Percentiles rank a stretch among this genome's conserved stretches.
phyloP scores from a whole-genome alignment of 2,113 vertebrate species.

The Corythaeola cristata region DNA sequence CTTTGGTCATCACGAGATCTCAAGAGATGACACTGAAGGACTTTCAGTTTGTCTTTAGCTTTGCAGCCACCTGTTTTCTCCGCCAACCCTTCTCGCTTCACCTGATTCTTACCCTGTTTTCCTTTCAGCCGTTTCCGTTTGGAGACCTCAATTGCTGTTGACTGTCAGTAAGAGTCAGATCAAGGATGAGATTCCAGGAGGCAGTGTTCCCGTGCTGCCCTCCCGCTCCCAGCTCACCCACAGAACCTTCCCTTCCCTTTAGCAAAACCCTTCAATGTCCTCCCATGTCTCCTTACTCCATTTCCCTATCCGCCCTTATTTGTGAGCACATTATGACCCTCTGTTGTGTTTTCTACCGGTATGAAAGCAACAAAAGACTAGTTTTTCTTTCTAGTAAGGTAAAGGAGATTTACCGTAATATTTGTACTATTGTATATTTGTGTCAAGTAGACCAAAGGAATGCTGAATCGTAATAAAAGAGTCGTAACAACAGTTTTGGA shows the following conservation, averaged over 20 bases:
- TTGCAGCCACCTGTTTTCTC: not conserved
- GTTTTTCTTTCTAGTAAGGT: not conserved
- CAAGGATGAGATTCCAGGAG: not conserved
- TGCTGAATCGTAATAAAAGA: not conserved
- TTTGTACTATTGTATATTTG: not conserved
- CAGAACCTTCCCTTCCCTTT: not conserved
- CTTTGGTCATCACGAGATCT: not conserved
- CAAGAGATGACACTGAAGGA: not conserved
- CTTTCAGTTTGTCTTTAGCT: not conserved
- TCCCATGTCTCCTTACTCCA: not conserved
- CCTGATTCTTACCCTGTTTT: not conserved
- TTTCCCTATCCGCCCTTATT: not conserved
- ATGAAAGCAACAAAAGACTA: not conserved
- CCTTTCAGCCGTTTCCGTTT: not conserved
- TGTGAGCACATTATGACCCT: not conserved
- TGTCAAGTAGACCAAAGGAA: not conserved
- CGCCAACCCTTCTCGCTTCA: not conserved
- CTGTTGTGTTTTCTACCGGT: not conserved
- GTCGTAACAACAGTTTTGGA: not conserved
- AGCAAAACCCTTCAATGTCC: not conserved
- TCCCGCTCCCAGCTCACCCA: not conserved
- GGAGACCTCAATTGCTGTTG: not conserved
- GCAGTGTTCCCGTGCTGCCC: not conserved
- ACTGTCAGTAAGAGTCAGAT: not conserved
- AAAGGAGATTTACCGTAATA: not conserved